Evolutionary conservation across 2,888 invertebrate species (phyloP), one percentile per base, ranked within the genome.

Genomic region (Oscheius myriophilus): DNA sequence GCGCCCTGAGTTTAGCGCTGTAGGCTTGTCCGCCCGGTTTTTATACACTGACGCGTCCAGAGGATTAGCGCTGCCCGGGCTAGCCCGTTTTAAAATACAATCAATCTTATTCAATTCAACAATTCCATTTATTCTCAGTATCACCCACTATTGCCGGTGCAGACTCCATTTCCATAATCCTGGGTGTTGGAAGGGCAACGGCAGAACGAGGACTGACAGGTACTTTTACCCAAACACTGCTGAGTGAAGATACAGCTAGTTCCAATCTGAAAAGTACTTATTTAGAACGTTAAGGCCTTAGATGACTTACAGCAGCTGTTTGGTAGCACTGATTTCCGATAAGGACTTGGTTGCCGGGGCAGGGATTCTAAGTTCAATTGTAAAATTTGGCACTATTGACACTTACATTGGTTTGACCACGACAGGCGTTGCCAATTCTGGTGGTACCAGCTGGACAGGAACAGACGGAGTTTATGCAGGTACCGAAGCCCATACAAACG

Each of bases 401-500:
- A 33, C 33, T 33, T 46, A 53, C 53, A 4, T 14, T 25, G 18
- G 11, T n/a, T 9, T 16, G n/a, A 25, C 21, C 33, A 25, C 65
- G n/a, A 41, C 65, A 65, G 33, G 54, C 41, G 3, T 45, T 45
- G 21, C 55, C 42, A 23, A 65, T 41, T 14, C 12, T 12, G n/a
- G 45, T 43, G 11, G 51, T 51, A 12, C 57, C 57, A 18, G 55
- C 26, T 16, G 54, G 42, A 45, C 65, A 65, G 14, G 16, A 18
- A 45, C 65, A 65, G 33, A 55, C 26, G n/a, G 12, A 12, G 45
- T 42, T 43, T 9, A 21, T 26, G 42, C 63, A 65, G n/a, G 21
- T 23, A 25, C 55, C 65, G 49, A 55, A 65, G 12, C 65, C 65
- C 2, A 65, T 9, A n/a, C 65, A 65, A 43, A 55, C 55, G 39